phyloP scores from a whole-genome alignment of 2,888 invertebrate species.

The Drosophila rubida region DNA sequence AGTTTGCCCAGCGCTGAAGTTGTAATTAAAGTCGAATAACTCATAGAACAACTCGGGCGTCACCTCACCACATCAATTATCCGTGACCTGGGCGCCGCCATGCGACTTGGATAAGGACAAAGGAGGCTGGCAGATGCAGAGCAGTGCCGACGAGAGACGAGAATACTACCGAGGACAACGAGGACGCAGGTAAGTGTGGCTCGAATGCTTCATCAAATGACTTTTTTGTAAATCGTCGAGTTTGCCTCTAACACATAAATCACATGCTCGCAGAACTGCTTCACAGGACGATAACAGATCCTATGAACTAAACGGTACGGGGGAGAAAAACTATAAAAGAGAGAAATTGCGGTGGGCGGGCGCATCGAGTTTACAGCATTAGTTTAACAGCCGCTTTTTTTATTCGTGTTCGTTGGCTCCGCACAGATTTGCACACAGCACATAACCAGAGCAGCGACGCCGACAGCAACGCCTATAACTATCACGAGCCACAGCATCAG shows the following conservation, averaged over 20 bases:
- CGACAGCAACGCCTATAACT: constrained; percentile 50
- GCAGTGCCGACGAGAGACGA: constrained; percentile 72
- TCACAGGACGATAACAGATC: constrained; percentile 70
- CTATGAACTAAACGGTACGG: constrained; percentile 66
- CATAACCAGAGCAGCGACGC: constrained; percentile 62
- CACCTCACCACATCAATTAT: constrained; percentile 83
- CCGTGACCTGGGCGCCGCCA: constrained; percentile 85
- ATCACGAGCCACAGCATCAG: constrained; percentile 38
- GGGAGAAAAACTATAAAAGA: neutral
- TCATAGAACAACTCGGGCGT: constrained; percentile 76
- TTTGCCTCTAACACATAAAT: constrained; percentile 18
- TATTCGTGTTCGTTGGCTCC: neutral
- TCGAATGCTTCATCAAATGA: constrained; percentile 1
- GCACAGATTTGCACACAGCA: constrained; percentile 55
- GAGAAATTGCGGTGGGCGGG: neutral
- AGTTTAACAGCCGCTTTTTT: constrained; percentile 2
- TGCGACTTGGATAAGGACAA: constrained; percentile 77
- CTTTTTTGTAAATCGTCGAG: neutral
- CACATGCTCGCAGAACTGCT: constrained; percentile 54
- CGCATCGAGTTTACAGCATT: neutral
- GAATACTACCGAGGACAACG: constrained; percentile 68
- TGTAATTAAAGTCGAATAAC: constrained; percentile 39
- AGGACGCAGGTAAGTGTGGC: constrained; percentile 67
- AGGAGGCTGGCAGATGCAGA: constrained; percentile 78
- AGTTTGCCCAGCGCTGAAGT: constrained; percentile 4